Evolutionary conservation across 2,888 invertebrate species (phyloP).

Genomic region (Drosophila prolongata): DNA sequence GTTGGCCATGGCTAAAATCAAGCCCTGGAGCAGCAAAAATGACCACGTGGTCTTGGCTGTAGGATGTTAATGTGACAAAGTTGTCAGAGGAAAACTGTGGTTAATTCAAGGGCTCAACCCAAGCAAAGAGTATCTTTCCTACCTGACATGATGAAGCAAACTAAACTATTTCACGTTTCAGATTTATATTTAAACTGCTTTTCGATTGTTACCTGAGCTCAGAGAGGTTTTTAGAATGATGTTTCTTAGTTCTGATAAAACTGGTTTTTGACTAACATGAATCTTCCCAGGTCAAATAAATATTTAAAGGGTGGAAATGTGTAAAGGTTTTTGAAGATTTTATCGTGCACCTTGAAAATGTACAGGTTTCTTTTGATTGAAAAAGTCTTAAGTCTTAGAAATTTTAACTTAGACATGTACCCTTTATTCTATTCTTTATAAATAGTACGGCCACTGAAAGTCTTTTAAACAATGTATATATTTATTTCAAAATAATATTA

Average conservation of each 20-base stretch:
- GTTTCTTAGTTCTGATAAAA: conserved; percentile 8
- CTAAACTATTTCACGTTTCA: background rate
- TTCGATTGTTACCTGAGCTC: background rate
- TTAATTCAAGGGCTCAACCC: background rate
- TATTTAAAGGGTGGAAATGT: too few relatives aligned
- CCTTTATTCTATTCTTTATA: too few relatives aligned
- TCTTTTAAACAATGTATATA: too few relatives aligned
- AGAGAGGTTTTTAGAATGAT: conserved; percentile 2
- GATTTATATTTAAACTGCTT: background rate
- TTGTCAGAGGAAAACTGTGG: background rate
- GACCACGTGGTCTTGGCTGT: conserved; percentile 6
- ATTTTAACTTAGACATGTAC: too few relatives aligned
- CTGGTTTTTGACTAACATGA: conserved; percentile 3
- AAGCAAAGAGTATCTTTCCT: background rate
- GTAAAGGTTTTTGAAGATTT: too few relatives aligned
- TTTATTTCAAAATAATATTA: too few relatives aligned
- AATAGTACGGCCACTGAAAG: too few relatives aligned
- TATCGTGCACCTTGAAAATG: too few relatives aligned
- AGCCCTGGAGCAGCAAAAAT: conserved; percentile 20
- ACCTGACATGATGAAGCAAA: conserved; percentile 23
- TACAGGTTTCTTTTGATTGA: too few relatives aligned
- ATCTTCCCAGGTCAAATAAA: background rate
- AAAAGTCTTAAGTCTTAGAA: too few relatives aligned
- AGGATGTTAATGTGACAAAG: conserved; percentile 1
- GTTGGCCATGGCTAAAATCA: conserved; percentile 21